Evolutionary conservation across 2,113 vertebrate species (phyloP).

Genomic region (Nanger granti): DNA sequence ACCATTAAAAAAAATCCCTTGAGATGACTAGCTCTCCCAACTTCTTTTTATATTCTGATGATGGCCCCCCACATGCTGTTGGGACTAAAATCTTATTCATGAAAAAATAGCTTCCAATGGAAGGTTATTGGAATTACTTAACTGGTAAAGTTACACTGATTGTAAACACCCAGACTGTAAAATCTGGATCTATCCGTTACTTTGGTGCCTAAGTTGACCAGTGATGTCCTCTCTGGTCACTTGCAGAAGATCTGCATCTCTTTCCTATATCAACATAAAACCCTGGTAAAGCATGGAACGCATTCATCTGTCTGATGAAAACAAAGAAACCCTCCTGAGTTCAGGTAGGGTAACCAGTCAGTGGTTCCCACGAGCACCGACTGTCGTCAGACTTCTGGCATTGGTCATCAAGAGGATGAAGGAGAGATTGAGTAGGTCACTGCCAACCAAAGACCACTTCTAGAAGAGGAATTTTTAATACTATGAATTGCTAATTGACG

Average conservation of each 20-base stretch:
- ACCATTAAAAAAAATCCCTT: not conserved
- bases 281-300: not conserved
- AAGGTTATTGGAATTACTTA: not conserved
- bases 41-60: not conserved
- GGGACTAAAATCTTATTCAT: not conserved
- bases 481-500: fast-evolving
- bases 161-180: not conserved
- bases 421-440: no score
- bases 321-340: not conserved
- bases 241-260: not conserved
- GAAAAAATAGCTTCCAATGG: not conserved
- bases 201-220: not conserved
- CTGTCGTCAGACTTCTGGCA: not conserved
- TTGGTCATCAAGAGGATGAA: not conserved
- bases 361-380: not conserved
- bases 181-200: not conserved
- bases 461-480: not conserved
- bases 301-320: not conserved
- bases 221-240: not conserved
- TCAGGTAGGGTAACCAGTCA: not conserved
- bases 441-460: not conserved
- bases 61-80: not conserved
- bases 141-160: not conserved
- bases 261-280: not conserved
- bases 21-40: no score